Percentiles rank a stretch among this genome's conserved stretches.
These are phyloP conservation scores for Cataglyphis albicans DNA, from an alignment of 2,888 invertebrate genomes.

Conservation along the genomic window DNA sequence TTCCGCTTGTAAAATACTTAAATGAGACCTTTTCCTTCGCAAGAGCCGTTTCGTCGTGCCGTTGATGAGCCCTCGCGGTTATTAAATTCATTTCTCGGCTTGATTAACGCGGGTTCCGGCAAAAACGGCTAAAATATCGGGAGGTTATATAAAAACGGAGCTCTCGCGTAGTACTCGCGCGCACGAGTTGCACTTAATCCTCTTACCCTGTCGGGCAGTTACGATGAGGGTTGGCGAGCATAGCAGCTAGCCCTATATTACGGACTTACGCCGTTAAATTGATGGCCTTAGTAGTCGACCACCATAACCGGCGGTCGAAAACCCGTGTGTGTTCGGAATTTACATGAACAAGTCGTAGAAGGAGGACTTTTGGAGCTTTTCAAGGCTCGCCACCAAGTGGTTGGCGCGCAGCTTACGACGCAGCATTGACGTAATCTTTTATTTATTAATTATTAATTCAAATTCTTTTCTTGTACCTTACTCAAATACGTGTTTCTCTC, in stretches of 20 bases:
- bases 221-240: slow-evolving; percentile 54
- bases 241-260: slow-evolving; percentile 74
- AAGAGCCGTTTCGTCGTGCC: slow-evolving; percentile 23
- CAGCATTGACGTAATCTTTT: slow-evolving; percentile 64
- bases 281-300: slow-evolving; percentile 78
- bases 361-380: slow-evolving; percentile 44
- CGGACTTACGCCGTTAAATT: slow-evolving; percentile 81
- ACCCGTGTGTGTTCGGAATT: slow-evolving; percentile 78
- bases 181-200: slow-evolving; percentile 77
- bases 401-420: slow-evolving; percentile 22
- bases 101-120: slow-evolving; percentile 75
- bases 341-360: slow-evolving; percentile 68
- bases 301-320: slow-evolving; percentile 66
- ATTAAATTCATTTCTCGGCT: slow-evolving; percentile 80
- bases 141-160: slow-evolving; percentile 76
- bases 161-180: slow-evolving; percentile 59
- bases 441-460: slow-evolving; percentile 57
- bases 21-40: slow-evolving; percentile 28
- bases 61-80: slow-evolving; percentile 64
- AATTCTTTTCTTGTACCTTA: neutral
- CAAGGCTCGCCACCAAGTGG: slow-evolving; percentile 32
- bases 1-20: slow-evolving; percentile 44
- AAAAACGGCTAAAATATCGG: slow-evolving; percentile 77
- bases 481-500: neutral
- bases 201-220: slow-evolving; percentile 75